A percentile compares a stretch with the other conserved stretches of the same genome.
Evolutionary conservation across 2,113 vertebrate species (phyloP).

Genomic region (Phaethornis superciliosus): DNA sequence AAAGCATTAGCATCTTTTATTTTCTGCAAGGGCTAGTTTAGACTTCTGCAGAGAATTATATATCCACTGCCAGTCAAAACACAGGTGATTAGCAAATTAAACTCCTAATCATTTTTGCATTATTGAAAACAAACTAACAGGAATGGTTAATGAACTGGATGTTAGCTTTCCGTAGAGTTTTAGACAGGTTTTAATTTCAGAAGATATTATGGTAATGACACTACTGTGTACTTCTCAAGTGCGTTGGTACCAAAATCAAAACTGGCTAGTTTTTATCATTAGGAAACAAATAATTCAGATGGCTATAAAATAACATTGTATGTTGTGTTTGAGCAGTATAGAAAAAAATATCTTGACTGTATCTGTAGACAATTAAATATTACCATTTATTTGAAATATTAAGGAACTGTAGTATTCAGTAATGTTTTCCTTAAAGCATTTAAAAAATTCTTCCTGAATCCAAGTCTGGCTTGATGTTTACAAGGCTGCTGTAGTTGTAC

Average conservation of each 20-base stretch:
- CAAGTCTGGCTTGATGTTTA: conserved; percentile 36
- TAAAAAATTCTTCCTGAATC: conserved; percentile 20
- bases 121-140: conserved; percentile 83
- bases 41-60: conserved; percentile 82
- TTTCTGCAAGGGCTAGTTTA: conserved; percentile 84
- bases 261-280: conserved; percentile 74
- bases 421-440: conserved; percentile 36
- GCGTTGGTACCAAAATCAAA: conserved; percentile 75
- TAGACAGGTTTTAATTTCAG: conserved; percentile 85
- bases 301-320: conserved; percentile 71
- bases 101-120: conserved; percentile 84
- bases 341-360: conserved; percentile 49
- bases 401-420: background rate
- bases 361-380: conserved; percentile 57
- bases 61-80: conserved; percentile 81
- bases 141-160: conserved; percentile 84
- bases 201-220: conserved; percentile 81
- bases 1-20: conserved; percentile 78
- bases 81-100: conserved; percentile 86
- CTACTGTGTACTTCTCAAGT: conserved; percentile 78
- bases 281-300: conserved; percentile 78
- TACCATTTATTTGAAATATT: conserved; percentile 24
- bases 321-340: conserved; percentile 64
- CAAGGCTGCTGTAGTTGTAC: conserved; percentile 40
- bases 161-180: conserved; percentile 84